phyloP scores from a whole-genome alignment of 2,888 invertebrate genomes.

The Psylliodes chrysocephalus region DNA sequence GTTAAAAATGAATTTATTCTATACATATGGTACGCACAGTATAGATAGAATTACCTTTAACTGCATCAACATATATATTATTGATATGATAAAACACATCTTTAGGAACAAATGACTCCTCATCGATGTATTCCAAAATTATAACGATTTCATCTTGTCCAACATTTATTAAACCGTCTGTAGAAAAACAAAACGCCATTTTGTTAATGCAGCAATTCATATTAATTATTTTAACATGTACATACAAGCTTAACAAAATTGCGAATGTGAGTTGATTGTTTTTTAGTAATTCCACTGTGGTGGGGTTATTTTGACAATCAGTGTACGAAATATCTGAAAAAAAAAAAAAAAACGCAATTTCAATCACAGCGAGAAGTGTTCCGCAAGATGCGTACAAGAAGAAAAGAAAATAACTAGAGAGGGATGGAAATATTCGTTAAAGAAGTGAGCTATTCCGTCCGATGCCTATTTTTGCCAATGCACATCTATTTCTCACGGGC shows the following conservation, averaged over 20 bases:
- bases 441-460: no score
- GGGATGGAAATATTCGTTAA: no score
- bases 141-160: slow-evolving; percentile 87
- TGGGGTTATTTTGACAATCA: slow-evolving; percentile 68
- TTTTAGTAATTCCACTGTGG: slow-evolving; percentile 69
- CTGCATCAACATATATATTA: slow-evolving; percentile 76
- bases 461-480: no score
- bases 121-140: slow-evolving; percentile 74
- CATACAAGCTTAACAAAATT: slow-evolving; percentile 78
- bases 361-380: no score
- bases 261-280: slow-evolving; percentile 77
- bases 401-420: no score
- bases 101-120: slow-evolving; percentile 72
- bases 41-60: slow-evolving; percentile 69
- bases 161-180: slow-evolving; percentile 80
- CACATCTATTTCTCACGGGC: no score
- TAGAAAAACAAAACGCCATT: slow-evolving; percentile 80
- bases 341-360: no score
- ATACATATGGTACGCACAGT: no score
- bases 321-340: slow-evolving; percentile 67
- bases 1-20: no score
- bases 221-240: slow-evolving; percentile 78
- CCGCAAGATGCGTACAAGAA: no score
- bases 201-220: slow-evolving; percentile 68
- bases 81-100: slow-evolving; percentile 81